Percentiles rank a stretch among this genome's conserved stretches.
phyloP scores from a whole-genome alignment of 2,113 vertebrate species.

The Buteo buteo region DNA sequence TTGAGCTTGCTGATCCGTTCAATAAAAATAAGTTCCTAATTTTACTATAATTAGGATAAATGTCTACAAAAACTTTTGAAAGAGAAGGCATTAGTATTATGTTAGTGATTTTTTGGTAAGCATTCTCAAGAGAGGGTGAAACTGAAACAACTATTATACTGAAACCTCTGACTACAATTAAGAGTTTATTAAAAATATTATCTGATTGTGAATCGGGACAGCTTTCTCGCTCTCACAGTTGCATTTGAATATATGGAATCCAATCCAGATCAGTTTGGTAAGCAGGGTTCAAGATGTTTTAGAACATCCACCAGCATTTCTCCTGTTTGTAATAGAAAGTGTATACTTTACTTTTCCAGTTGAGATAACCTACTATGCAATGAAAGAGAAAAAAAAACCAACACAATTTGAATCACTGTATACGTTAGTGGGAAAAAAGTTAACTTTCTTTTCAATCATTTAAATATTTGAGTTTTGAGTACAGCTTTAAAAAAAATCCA shows the following conservation, averaged over 20 bases:
- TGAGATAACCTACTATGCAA: background rate
- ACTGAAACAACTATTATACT: background rate
- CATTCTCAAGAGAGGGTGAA: background rate
- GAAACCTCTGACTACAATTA: background rate
- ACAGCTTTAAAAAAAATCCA: conserved; percentile 42
- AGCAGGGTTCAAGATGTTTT: background rate
- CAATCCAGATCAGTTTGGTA: background rate
- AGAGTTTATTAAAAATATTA: background rate
- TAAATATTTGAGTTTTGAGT: conserved; percentile 64
- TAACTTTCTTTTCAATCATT: conserved; percentile 51
- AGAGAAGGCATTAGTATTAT: background rate
- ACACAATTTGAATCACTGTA: background rate
- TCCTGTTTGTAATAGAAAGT: background rate
- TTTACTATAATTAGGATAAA: background rate
- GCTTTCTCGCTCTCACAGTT: background rate
- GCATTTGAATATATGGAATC: background rate
- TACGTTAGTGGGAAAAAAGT: background rate
- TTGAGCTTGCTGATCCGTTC: background rate
- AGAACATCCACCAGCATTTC: background rate
- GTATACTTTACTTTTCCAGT: background rate
- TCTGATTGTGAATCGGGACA: background rate
- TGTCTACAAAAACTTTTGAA: background rate
- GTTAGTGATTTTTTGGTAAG: background rate
- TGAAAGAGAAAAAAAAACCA: background rate
- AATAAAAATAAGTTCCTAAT: background rate